Evolutionary conservation across 1,140 invertebrate genomes (phyloP).

Genomic region (Reticulitermes speratus): DNA sequence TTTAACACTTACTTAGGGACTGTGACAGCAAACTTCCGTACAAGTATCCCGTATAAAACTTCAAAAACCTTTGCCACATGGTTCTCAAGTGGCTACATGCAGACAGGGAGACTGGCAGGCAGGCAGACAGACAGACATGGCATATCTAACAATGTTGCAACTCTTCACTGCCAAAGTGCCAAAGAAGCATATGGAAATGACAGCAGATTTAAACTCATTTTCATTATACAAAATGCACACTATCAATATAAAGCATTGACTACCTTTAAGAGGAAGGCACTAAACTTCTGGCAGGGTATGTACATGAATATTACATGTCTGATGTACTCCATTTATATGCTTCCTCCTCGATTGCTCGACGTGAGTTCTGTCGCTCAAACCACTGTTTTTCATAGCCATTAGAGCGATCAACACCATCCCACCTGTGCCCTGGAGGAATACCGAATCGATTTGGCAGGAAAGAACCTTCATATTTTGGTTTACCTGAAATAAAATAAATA

Average conservation of each 20-base stretch:
- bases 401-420: slow-evolving; percentile 97
- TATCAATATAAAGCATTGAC: not conserved
- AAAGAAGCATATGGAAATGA: too few relatives aligned
- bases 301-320: slow-evolving; percentile 73
- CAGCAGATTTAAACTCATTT: too few relatives aligned
- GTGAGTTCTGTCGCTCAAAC: slow-evolving; percentile 76
- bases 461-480: slow-evolving; percentile 75
- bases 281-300: not conserved
- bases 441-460: slow-evolving; percentile 88
- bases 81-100: too few relatives aligned
- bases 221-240: too few relatives aligned
- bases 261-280: not conserved
- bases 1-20: too few relatives aligned
- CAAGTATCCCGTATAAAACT: too few relatives aligned
- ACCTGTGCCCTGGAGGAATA: slow-evolving; percentile 89
- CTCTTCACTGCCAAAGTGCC: too few relatives aligned
- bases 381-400: slow-evolving; percentile 95
- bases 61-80: too few relatives aligned
- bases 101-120: too few relatives aligned
- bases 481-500: slow-evolving; percentile 50
- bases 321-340: slow-evolving; percentile 94
- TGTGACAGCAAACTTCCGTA: too few relatives aligned
- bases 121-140: too few relatives aligned
- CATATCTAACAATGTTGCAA: too few relatives aligned
- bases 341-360: slow-evolving; percentile 76